Conservation (phyloP, 2,113 vertebrate species). For the Lichenostomus cassidix region DNA sequence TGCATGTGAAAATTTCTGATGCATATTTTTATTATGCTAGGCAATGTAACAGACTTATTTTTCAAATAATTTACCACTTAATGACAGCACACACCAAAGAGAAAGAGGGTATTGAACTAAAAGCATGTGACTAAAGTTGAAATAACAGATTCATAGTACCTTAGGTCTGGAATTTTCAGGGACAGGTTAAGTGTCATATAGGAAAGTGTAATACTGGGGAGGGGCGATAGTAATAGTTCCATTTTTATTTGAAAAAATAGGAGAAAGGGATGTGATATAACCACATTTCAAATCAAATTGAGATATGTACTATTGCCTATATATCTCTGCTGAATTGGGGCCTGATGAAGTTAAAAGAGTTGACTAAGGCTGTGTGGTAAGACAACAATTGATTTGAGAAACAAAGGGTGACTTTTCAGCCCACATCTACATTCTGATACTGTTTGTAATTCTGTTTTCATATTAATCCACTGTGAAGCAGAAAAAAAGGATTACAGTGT, state of each 20-base stretch:
- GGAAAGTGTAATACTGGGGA: background rate
- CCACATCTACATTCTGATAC: background rate
- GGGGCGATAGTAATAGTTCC: background rate
- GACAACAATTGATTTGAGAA: background rate
- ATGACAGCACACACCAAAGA: background rate
- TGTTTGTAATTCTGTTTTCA: background rate
- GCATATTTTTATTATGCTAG: background rate
- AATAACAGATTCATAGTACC: background rate
- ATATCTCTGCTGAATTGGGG: background rate
- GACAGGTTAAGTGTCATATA: background rate
- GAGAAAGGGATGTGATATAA: background rate
- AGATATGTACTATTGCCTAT: background rate
- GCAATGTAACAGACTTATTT: background rate
- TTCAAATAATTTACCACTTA: background rate
- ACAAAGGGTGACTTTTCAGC: rapidly evolving
- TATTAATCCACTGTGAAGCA: background rate
- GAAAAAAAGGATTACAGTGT: background rate
- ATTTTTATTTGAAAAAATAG: background rate
- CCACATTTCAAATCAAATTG: background rate
- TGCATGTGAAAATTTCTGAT: background rate
- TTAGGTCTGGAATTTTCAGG: background rate
- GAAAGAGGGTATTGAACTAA: background rate
- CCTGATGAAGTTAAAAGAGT: background rate
- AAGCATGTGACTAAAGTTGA: rapidly evolving
- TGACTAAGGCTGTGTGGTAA: background rate